Evolutionary conservation across 2,888 invertebrate species (phyloP), one percentile per base, ranked within the genome.

Genomic region (Anaspis maculata): DNA sequence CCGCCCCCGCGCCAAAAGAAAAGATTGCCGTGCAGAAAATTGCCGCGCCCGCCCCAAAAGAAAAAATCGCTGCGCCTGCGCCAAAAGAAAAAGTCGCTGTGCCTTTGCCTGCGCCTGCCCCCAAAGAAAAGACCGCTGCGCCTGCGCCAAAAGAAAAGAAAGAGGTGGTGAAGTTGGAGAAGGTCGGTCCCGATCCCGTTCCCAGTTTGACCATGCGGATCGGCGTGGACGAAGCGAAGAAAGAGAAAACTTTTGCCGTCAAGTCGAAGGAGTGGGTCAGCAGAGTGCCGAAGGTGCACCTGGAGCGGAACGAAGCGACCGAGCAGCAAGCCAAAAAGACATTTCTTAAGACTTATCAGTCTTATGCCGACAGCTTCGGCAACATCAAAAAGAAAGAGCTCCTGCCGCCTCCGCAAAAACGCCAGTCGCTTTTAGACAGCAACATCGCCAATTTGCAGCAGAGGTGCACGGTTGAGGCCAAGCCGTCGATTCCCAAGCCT

Each of bases 391-490:
- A 42, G 13, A 43, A 40, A 42, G 28, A 16, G 36, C 35, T 6
- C 42, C 37, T 30, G 24, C 27, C 27, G 5, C 4, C 27, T 6
- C 13, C 13, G 6, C 3, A 23, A 24, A 36, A 27, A 13, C 15
- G 6, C 14, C 7, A 39, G 25, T 27, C 5, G 33, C 13, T 32
- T 9, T 29, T 50, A 19, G 48, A 54, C 15, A 40, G 52, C 13
- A 61, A 63, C 41, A 58, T 62, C 13, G 58, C 57, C 6, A 58
- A 51, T 30, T 37, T 63, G 19, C 59, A 59, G 32, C 58, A 61
- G 15, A 51, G 56, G 11, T 58, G 56, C 34, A 59, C 57, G 1
- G 50, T 59, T 10, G 60, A 61, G 39, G 41, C 57, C 1, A 58
- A 57, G 41, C 32, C 32, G 9, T 37, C 45, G 9, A 26, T 25